Base-by-base conservation (phyloP, 2,888 invertebrate genomes). In the Phlogophora meticulosa region DNA sequence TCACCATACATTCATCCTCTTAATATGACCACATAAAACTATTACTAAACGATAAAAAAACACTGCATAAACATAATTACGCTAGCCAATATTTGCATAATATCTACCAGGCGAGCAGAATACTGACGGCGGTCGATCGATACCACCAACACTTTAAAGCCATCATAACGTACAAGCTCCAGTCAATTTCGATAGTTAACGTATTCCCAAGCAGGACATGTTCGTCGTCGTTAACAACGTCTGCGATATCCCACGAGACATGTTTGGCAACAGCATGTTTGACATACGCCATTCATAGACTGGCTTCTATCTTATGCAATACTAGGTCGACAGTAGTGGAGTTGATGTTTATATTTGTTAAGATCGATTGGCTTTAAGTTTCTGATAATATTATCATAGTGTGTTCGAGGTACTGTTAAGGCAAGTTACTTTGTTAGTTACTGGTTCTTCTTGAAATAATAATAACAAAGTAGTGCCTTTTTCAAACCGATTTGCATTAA, bases 211-310 rank as follows among this genome's bases (percentile, higher is more conserved):
- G 63, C 53, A 71, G 71, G 68, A 67, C 70, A 74, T 74, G 81
- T 76, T 64, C 71, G 67, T 66, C 48, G 52, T 72, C 62, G 83
- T 71, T 83, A 76, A 81, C 83, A 82, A 72, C 63, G 74, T 73
- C 70, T 68, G 65, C 59, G 40, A 52, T 69, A 49, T 81, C 81
- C 69, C 74, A 67, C 7, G 76, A 67, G 74, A 61, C 67, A 69
- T 65, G 71, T 83, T 80, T 66, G 63, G 78, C 62, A 65, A 51
- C 60, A 78, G 56, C 62, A 64, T 72, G 72, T 80, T 73, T 79
- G 72, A 72, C 81, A 76, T 76, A 55, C 62, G 74, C 70, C 72
- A 76, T 81, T 82, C 83, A 79, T 69, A 69, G 68, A 68, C 58
- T 46, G 36, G 45, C 45, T 72, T 66, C 46, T 61, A 55, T 65